These are phyloP conservation scores for Miniopterus natalensis DNA, from an alignment of 2,113 vertebrate genomes.

Conservation along the genomic window DNA sequence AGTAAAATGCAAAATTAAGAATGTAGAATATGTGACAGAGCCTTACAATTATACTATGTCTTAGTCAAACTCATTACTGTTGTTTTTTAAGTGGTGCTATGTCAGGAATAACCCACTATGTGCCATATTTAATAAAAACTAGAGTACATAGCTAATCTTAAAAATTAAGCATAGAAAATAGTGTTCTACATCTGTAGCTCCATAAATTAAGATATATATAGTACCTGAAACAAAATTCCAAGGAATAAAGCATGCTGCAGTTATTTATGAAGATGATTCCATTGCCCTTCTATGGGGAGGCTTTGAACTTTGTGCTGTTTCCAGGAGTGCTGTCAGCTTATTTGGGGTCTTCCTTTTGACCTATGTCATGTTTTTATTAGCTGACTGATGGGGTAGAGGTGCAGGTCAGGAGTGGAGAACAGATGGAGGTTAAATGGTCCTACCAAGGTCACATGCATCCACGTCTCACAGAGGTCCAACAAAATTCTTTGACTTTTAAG, in stretches of 20 bases:
- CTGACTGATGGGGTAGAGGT: not conserved
- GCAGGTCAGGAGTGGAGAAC: slow-evolving; percentile 29
- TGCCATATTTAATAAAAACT: slow-evolving; percentile 41
- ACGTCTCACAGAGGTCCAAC: not conserved
- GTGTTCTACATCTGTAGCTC: not conserved
- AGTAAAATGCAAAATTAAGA: not conserved
- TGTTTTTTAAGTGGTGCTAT: not conserved
- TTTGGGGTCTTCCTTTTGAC: slow-evolving; percentile 21
- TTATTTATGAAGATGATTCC: not conserved
- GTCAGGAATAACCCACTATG: not conserved
- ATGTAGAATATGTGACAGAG: not conserved
- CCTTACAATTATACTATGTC: not conserved
- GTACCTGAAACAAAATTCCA: not conserved
- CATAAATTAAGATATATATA: not conserved
- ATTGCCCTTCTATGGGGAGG: not conserved
- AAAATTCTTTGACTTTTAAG: not conserved
- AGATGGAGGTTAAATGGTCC: slow-evolving; percentile 9
- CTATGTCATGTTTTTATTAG: slow-evolving; percentile 1
- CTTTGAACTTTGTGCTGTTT: slow-evolving; percentile 23
- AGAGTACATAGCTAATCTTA: slow-evolving; percentile 1
- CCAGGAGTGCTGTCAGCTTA: not conserved
- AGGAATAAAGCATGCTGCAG: not conserved
- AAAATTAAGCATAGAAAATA: slow-evolving; percentile 14
- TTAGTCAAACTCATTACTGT: not conserved
- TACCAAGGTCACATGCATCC: not conserved